Percentiles rank a stretch among this genome's conserved stretches.
phyloP scores from a whole-genome alignment of 2,888 invertebrate species.

The Lasius platythorax region DNA sequence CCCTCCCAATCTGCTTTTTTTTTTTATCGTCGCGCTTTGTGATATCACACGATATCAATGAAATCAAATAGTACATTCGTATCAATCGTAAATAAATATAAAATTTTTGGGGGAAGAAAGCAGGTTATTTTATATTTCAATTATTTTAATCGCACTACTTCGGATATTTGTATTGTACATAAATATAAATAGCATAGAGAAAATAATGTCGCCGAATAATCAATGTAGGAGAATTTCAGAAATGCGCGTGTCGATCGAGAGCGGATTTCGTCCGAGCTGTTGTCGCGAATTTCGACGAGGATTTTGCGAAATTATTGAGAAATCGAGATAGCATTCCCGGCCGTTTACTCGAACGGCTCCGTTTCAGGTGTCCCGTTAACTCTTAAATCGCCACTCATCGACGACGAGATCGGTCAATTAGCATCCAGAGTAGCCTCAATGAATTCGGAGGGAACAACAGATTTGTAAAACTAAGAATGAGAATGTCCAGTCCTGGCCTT shows the following conservation, averaged over 20 bases:
- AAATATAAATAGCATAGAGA: neutral
- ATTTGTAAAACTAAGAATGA: neutral
- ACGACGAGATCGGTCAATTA: slow-evolving; percentile 32
- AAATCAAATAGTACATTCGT: neutral
- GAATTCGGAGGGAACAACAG: neutral
- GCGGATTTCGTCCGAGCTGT: neutral
- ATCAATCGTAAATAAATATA: neutral
- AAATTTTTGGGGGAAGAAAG: neutral
- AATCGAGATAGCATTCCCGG: neutral
- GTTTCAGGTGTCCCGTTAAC: slow-evolving; percentile 21
- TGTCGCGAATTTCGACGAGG: neutral
- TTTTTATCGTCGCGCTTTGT: neutral
- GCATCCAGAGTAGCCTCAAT: slow-evolving; percentile 14
- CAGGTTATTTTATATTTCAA: neutral
- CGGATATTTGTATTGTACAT: neutral
- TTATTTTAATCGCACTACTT: too few species aligned
- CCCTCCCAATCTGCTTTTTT: neutral
- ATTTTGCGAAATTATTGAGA: neutral
- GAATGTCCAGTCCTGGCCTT: neutral
- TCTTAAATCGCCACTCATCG: neutral
- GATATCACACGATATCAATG: neutral
- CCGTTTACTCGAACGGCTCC: neutral
- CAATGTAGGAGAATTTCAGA: neutral
- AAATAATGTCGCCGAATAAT: neutral
- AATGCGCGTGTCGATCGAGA: neutral